A percentile compares a stretch with the other conserved stretches of the same genome.
phyloP scores from a whole-genome alignment of 64 coral and sea anemone genomes.

The Cladopsammia gracilis region DNA sequence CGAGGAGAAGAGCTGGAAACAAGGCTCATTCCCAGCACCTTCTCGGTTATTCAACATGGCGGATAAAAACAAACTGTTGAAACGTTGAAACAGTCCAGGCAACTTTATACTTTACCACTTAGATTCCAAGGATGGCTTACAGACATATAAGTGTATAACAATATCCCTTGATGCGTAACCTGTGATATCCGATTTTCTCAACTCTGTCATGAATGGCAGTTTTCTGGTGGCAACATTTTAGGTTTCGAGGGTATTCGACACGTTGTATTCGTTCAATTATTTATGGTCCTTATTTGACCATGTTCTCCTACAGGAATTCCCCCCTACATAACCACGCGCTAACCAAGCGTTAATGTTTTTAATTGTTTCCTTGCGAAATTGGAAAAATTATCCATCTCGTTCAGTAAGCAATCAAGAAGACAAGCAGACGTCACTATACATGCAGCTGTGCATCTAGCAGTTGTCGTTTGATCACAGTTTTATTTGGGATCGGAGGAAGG shows the following conservation, averaged over 20 bases:
- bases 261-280: slow-evolving; percentile 32
- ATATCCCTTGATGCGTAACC: not conserved
- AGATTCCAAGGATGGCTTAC: not conserved
- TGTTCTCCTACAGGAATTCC: not conserved
- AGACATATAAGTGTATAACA: not conserved
- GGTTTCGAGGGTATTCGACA: slow-evolving; percentile 7
- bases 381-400: not conserved
- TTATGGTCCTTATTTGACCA: slow-evolving; percentile 12
- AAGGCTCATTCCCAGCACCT: not conserved
- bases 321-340: not conserved
- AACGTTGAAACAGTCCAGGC: no score
- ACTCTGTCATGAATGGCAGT: not conserved
- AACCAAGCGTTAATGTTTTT: slow-evolving; percentile 11
- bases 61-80: not conserved
- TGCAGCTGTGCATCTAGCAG: no score
- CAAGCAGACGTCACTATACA: no score
- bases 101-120: no score
- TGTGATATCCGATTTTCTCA: not conserved
- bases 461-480: no score
- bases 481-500: no score
- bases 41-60: not conserved
- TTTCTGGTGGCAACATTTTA: not conserved
- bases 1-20: not conserved
- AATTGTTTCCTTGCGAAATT: no score
- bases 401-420: not conserved